These are phyloP conservation scores for Melanargia galathea DNA, from an alignment of 2,888 invertebrate genomes.

Conservation along the genomic window DNA sequence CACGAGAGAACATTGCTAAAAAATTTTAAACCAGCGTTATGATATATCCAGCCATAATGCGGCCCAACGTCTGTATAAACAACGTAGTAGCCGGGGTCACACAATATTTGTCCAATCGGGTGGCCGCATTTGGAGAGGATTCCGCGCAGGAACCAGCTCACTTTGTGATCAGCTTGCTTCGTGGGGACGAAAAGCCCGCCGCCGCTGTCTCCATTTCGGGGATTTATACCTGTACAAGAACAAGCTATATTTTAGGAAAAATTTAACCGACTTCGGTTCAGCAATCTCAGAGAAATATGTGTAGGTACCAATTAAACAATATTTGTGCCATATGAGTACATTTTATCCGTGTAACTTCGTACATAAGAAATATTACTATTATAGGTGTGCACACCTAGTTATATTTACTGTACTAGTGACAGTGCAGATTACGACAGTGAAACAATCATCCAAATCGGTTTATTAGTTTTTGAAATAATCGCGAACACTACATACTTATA, in stretches of 20 bases:
- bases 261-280: too few relatives aligned
- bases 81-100: slow-evolving; percentile 64
- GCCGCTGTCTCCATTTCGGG: slow-evolving; percentile 85
- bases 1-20: slow-evolving; percentile 47
- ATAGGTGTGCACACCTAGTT: too few relatives aligned
- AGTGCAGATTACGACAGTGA: too few relatives aligned
- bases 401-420: too few relatives aligned
- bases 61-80: slow-evolving; percentile 71
- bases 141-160: slow-evolving; percentile 71
- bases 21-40: slow-evolving; percentile 61
- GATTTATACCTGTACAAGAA: slow-evolving; percentile 71
- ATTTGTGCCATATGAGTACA: too few relatives aligned
- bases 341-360: too few relatives aligned
- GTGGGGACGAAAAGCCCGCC: slow-evolving; percentile 80
- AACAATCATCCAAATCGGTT: too few relatives aligned
- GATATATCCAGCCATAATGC: slow-evolving; percentile 71
- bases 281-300: neutral
- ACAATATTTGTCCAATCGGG: slow-evolving; percentile 49
- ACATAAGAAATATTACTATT: too few relatives aligned
- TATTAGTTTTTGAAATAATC: too few relatives aligned
- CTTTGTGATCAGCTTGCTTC: slow-evolving; percentile 60
- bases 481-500: too few relatives aligned
- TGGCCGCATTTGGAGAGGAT: slow-evolving; percentile 54
- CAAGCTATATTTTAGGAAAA: too few relatives aligned
- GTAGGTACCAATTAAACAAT: too few relatives aligned